Evolutionary conservation across 2,888 invertebrate species (phyloP).

Genomic region (Allolobophora icterica): DNA sequence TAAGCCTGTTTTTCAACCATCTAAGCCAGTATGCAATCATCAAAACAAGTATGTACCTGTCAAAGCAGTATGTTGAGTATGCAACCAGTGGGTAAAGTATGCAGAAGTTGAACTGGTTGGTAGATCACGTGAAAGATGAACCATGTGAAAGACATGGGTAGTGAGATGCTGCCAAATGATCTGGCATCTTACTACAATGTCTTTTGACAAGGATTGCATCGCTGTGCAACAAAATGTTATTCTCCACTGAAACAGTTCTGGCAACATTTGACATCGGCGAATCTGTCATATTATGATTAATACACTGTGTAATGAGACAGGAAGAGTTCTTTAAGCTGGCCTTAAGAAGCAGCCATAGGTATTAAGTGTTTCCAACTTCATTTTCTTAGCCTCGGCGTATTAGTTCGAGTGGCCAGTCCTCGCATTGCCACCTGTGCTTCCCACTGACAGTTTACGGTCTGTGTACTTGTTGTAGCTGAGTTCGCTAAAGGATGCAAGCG

Average conservation of each 20-base stretch:
- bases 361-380: too few species aligned
- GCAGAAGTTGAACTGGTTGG: background rate
- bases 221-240: background rate
- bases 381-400: too few species aligned
- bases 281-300: background rate
- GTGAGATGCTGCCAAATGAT: background rate
- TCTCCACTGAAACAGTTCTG: background rate
- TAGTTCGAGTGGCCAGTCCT: too few species aligned
- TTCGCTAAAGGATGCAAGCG: too few species aligned
- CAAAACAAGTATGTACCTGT: too few species aligned
- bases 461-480: too few species aligned
- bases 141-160: conserved; percentile 17
- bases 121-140: background rate
- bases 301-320: too few species aligned
- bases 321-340: too few species aligned
- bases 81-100: background rate
- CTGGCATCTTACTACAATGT: conserved; percentile 3
- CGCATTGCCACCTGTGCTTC: too few species aligned
- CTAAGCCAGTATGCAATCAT: background rate
- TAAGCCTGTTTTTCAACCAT: background rate
- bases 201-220: conserved; percentile 17
- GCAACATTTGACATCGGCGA: background rate
- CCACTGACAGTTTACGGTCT: too few species aligned
- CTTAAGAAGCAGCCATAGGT: too few species aligned
- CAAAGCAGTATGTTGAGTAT: background rate